These are phyloP conservation scores for Octopus bimaculoides DNA, from an alignment of 1,140 invertebrate species.

Conservation along the genomic window DNA sequence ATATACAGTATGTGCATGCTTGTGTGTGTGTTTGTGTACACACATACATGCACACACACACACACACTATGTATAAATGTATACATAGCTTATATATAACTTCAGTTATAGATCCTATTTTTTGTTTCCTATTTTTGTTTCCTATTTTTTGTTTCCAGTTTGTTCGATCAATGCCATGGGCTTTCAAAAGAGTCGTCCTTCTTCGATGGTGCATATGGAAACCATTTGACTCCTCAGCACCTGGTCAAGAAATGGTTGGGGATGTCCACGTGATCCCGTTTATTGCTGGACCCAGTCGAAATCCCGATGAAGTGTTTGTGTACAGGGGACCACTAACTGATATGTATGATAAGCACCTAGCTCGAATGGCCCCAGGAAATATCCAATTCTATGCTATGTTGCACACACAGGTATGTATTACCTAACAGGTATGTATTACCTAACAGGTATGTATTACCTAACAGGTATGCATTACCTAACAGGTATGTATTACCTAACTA, in stretches of 20 bases:
- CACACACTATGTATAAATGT: too few species aligned
- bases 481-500: slow-evolving; percentile 21
- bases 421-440: too few species aligned
- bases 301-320: slow-evolving; percentile 49
- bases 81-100: too few species aligned
- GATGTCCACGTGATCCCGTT: slow-evolving; percentile 18
- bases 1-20: too few species aligned
- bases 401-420: slow-evolving; percentile 35
- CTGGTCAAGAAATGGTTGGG: slow-evolving; percentile 32
- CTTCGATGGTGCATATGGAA: slow-evolving; percentile 53
- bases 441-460: too few species aligned
- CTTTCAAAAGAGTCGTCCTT: slow-evolving; percentile 40
- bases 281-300: slow-evolving; percentile 40
- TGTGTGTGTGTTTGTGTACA: too few species aligned
- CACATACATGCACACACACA: too few species aligned
- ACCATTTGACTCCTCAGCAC: slow-evolving; percentile 42
- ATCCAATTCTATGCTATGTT: slow-evolving; percentile 41
- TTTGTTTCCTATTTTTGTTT: slow-evolving; percentile 12
- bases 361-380: slow-evolving; percentile 39
- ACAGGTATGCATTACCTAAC: too few species aligned
- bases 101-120: neutral
- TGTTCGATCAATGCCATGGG: slow-evolving; percentile 31
- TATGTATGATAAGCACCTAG: slow-evolving; percentile 44
- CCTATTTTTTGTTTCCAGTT: slow-evolving; percentile 26
- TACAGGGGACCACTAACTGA: slow-evolving; percentile 45